Base-by-base conservation (phyloP, 2,797 vertebrate genomes). In the Ispidina lecontei region DNA sequence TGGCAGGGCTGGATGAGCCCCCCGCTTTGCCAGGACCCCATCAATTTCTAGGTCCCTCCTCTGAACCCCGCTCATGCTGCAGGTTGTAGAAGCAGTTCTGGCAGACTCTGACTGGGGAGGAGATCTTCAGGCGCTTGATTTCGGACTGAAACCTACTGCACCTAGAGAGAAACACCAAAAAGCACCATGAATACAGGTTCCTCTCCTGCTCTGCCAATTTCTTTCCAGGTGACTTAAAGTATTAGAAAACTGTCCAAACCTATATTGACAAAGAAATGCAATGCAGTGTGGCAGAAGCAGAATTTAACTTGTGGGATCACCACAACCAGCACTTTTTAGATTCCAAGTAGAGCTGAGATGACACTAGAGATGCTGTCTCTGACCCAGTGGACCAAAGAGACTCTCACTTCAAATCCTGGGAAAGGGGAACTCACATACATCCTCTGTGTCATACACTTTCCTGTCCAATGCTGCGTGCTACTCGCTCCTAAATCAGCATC, bases 41-140 rank as follows among this genome's bases (percentile, higher is more conserved):
- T 97, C 98, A 99, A 95, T 98, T 99, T 91, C 98, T 98, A 91
- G 98, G 96, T 64, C 98, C 97, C 31, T 99, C 99, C 83, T 99
- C 99, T 2, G 96, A 96, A 31, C 98, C 97, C n/a, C 98, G 98
- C 96, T 99, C 99, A 0, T 99, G 99, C 91, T 99, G 99, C 69
- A 99, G 98, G 97, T 99, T 99, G 97, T 98, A 99, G 94, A 98
- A 99, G 97, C 99, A 99, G 98, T 99, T 99, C 98, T 99, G 99
- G 97, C 99, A 99, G 71, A 99, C 99, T 12, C 99, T 98, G 84
- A 99, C 99, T 0, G 99, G 99, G 1, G 99, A 99, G 0, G 99
- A 99, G 89, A 99, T 99, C 98, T 99, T 99, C 97, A 99, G 98
- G 23, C 99, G 97, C 52, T 99, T 99, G 97, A 99, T 99, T 98